Evolutionary conservation across 2,113 vertebrate species (phyloP), one percentile per base, ranked within the genome.

Genomic region (Python bivittatus): DNA sequence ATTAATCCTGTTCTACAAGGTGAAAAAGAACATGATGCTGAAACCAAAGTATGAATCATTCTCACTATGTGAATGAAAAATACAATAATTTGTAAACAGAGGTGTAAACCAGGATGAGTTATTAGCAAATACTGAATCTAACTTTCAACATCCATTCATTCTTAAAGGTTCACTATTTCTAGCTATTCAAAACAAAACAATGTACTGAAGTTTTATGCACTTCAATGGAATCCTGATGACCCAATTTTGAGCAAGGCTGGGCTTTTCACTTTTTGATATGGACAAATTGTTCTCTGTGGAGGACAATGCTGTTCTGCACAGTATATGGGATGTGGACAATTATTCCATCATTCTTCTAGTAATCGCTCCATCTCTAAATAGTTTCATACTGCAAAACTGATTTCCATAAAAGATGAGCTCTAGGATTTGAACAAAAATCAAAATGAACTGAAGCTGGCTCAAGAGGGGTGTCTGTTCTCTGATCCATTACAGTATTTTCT

Each of bases 1-100:
- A 64, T 0, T 0, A 0, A 11, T n/a, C 57, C 84, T 20, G 79
- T 0, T 88, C 93, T 0, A 64, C 4, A 0, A 86, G 10, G 92
- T 91, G 72, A 44, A 72, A 89, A 12, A 5, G 84, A 0, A 90
- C 61, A 52, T 44, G 38, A 84, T 29, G 22, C 23, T 52, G 20
- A 33, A 54, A 8, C 48, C 68, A 90, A 85, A n/a, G 13, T 15
- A 4, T 33, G 29, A 64, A 33, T 44, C 27, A n/a, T n/a, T 90
- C 33, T 56, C 68, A 48, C 60, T 20, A 27, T 2, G 9, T 92
- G 44, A 0, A 33, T 54, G 10, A 33, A 33, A 57, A 86, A 56
- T 33, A 8, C 13, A 89, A 7, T 48, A 29, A 15, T 54, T 60
- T 64, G 42, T 23, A 86, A 72, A 86, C 11, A 86, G 48, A 88